phyloP scores from a whole-genome alignment of 1,140 invertebrate species.

The Cephus cinctus region DNA sequence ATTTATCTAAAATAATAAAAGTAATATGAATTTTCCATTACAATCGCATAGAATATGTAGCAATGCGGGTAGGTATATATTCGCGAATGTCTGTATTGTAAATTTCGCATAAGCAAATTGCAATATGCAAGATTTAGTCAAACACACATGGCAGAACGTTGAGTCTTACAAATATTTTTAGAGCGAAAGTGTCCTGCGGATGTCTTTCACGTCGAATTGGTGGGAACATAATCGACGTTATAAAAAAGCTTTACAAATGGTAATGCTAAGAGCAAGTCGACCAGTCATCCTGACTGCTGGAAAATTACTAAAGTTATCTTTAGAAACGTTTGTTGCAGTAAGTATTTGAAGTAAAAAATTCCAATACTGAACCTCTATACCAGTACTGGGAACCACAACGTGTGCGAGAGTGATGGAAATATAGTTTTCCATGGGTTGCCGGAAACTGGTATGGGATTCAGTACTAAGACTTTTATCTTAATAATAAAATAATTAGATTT shows the following conservation, averaged over 20 bases:
- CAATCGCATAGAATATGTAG: no score
- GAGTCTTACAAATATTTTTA: slow-evolving; percentile 3
- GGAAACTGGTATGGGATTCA: no score
- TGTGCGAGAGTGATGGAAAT: slow-evolving; percentile 12
- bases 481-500: background rate
- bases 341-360: no score
- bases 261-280: slow-evolving; percentile 44
- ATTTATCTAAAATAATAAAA: no score
- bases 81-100: no score
- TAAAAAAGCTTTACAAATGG: slow-evolving; percentile 37
- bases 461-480: background rate
- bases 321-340: slow-evolving; percentile 27
- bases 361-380: no score
- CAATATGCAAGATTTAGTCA: no score
- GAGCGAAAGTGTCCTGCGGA: slow-evolving; percentile 35
- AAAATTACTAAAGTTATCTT: slow-evolving; percentile 47
- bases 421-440: slow-evolving; percentile 3
- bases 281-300: slow-evolving; percentile 44
- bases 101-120: no score
- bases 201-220: slow-evolving; percentile 45
- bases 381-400: no score
- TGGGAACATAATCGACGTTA: slow-evolving; percentile 31
- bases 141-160: no score
- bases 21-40: no score
- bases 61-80: no score